Percentiles rank a stretch among this genome's conserved stretches.
phyloP scores from a whole-genome alignment of 2,113 vertebrate genomes.

The Petroica traversi region DNA sequence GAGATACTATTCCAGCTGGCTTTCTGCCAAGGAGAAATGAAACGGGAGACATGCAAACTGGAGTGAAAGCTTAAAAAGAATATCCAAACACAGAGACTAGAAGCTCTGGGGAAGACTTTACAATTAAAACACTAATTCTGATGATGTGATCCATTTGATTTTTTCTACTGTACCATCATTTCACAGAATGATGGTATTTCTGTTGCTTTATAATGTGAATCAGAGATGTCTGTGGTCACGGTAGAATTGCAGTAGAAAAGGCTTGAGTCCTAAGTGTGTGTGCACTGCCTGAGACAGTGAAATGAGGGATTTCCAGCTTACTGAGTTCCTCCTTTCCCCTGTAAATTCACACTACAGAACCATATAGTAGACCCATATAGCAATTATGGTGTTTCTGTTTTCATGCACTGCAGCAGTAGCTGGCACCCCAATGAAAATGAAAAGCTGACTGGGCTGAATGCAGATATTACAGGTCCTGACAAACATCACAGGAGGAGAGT shows the following conservation, averaged over 20 bases:
- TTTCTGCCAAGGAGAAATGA: conserved; percentile 13
- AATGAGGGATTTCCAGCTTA: not conserved
- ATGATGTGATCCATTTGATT: not conserved
- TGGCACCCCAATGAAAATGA: not conserved
- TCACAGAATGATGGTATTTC: not conserved
- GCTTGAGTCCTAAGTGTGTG: not conserved
- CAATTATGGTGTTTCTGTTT: not conserved
- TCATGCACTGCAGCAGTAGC: not conserved
- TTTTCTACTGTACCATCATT: not conserved
- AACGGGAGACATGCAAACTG: not conserved
- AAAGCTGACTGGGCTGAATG: not conserved
- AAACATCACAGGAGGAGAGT: not conserved
- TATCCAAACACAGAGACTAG: not conserved
- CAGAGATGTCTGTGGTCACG: not conserved
- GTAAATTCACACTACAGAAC: not conserved
- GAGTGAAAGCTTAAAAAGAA: not conserved
- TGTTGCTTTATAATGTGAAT: not conserved
- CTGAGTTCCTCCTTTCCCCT: not conserved
- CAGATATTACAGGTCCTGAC: not conserved
- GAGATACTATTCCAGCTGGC: conserved; percentile 47
- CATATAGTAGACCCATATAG: not conserved
- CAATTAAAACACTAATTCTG: not conserved
- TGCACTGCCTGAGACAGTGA: not conserved
- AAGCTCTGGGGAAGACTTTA: not conserved
- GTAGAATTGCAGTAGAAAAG: not conserved